phyloP scores from a whole-genome alignment of 2,797 vertebrate genomes.

The Parauchenoglanis ngamensis region DNA sequence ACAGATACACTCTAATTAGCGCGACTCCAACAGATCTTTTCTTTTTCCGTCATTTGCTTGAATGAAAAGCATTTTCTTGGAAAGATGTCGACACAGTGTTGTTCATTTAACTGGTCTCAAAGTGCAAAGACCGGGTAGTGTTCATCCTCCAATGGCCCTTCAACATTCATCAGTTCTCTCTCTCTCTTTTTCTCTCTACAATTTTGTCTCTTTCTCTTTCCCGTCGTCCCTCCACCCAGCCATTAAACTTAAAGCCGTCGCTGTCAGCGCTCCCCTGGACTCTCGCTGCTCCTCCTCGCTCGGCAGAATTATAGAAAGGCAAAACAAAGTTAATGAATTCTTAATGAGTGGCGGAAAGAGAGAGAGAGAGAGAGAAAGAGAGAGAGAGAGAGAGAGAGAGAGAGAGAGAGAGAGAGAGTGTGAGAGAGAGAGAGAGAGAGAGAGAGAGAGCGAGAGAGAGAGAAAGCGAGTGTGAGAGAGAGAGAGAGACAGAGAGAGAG shows the following conservation, averaged over 20 bases:
- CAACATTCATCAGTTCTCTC: slow-evolving; percentile 32
- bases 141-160: slow-evolving; percentile 27
- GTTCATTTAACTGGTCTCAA: slow-evolving; percentile 20
- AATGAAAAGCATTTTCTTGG: background rate
- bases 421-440: slow-evolving; percentile 28
- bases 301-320: slow-evolving; percentile 50
- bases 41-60: background rate
- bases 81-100: background rate
- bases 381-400: slow-evolving; percentile 23
- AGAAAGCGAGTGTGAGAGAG: too few species aligned
- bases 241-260: slow-evolving; percentile 50
- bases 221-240: slow-evolving; percentile 6
- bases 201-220: background rate
- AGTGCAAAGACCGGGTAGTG: background rate
- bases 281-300: slow-evolving; percentile 36
- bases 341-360: slow-evolving; percentile 46
- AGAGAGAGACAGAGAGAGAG: slow-evolving; percentile 25
- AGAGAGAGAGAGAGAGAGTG: slow-evolving; percentile 22
- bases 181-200: background rate
- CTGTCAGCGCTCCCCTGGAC: slow-evolving; percentile 44
- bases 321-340: slow-evolving; percentile 60
- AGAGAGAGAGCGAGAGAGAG: slow-evolving; percentile 27
- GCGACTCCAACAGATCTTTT: background rate
- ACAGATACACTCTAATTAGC: background rate
- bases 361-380: slow-evolving; percentile 23